Base-by-base conservation (phyloP, 2,888 invertebrate genomes). In the Isoperla grammatica region DNA sequence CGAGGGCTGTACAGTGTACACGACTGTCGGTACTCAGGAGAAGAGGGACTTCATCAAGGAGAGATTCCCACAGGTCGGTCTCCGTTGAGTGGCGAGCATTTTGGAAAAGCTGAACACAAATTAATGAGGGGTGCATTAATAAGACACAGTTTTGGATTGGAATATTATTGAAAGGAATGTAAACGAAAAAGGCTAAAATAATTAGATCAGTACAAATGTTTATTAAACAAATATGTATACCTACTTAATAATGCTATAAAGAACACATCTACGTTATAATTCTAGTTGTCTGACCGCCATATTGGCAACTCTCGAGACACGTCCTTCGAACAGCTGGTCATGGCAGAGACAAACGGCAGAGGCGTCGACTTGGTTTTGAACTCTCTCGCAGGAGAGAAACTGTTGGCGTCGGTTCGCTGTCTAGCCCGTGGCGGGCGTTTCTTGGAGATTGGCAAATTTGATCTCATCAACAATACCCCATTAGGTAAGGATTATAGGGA, bases 361-460 rank as follows among this genome's bases (percentile, higher is more conserved):
- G 95, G 96, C 39, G 96, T 98, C 0, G 91, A 98, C 70, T 76
- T 95, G 56, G 89, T 97, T 12, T 76, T 94, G 6, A 98, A 98
- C 73, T 95, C 95, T 0, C 75, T 98, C 45, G 85, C 95, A 0
- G 95, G 93, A 69, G 95, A 97, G 48, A 96, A 96, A 73, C 79
- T 96, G 0, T 80, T 83, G 69, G 88, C 85, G 0, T 85, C 85
- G 0, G 72, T 84, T 0, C 75, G 84, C 2, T 86, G 86, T 65
- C 71, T 86, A 9, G 81, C 78, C 0, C 66, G 66, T 1, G 76
- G 78, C 0, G 86, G 92, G 9, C 78, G 85, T 60, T 93, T 93
- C 73, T 72, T 92, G 53, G 92, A 93, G 76, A 92, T 94, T 62
- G 92, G 93, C 46, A 93, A 92, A 74, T 88, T 85, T 69, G 92